A percentile compares a stretch with the other conserved stretches of the same genome.
phyloP scores from a whole-genome alignment of 2,797 vertebrate genomes.

The Chiroxiphia lanceolata region DNA sequence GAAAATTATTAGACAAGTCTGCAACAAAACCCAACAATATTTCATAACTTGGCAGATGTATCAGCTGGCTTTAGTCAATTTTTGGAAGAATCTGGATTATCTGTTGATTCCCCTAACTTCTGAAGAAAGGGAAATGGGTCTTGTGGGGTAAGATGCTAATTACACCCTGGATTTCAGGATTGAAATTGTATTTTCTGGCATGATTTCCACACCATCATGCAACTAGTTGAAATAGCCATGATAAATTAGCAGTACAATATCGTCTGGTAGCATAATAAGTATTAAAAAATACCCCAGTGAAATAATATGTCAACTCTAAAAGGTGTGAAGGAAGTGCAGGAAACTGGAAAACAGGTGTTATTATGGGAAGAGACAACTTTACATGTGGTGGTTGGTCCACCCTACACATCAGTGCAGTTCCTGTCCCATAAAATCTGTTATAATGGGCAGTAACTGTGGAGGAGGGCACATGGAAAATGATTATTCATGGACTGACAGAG shows the following conservation, averaged over 20 bases:
- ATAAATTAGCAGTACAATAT: not conserved
- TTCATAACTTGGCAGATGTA: not conserved
- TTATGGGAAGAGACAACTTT: not conserved
- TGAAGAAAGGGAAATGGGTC: not conserved
- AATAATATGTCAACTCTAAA: not conserved
- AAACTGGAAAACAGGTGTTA: not conserved
- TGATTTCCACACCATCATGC: not conserved
- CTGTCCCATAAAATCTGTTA: not conserved
- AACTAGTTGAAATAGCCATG: not conserved
- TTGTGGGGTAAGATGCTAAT: not conserved
- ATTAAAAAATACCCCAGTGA: not conserved
- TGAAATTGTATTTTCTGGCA: not conserved
- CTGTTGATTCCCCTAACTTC: not conserved
- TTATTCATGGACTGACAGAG: not conserved
- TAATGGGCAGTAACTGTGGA: not conserved
- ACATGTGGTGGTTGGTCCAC: not conserved
- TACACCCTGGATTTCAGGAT: not conserved
- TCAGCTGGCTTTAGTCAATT: not conserved
- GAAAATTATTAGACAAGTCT: not conserved
- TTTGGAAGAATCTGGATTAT: not conserved
- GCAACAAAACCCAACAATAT: not conserved
- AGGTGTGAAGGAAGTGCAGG: not conserved
- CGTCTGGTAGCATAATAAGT: not conserved
- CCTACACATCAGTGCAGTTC: not conserved
- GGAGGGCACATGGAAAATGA: not conserved